Percentiles rank a stretch among this genome's conserved stretches.
These are phyloP conservation scores for Chironomus riparius DNA, from an alignment of 2,888 invertebrate species.

Conservation along the genomic window DNA sequence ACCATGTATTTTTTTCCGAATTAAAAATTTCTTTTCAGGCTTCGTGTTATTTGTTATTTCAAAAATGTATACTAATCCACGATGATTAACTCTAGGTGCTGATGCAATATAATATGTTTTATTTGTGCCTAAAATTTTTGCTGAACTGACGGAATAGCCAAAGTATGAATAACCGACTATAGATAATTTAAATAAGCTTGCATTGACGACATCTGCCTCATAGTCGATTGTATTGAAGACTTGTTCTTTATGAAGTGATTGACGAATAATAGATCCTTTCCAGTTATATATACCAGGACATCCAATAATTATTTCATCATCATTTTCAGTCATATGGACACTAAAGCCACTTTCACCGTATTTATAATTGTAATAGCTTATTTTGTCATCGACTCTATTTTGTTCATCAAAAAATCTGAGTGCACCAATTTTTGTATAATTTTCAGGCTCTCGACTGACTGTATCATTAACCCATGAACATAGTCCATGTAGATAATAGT, in stretches of 20 bases:
- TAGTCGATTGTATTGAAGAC: constrained; percentile 30
- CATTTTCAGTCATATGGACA: constrained; percentile 39
- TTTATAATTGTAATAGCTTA: constrained; percentile 36
- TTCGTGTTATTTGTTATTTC: constrained; percentile 6
- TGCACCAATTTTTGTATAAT: constrained; percentile 38
- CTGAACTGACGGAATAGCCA: constrained; percentile 41
- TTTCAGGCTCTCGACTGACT: constrained; percentile 33
- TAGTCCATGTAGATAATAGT: constrained; percentile 40
- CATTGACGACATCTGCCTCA: constrained; percentile 34
- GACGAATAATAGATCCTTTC: constrained; percentile 40
- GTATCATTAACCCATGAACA: constrained; percentile 42
- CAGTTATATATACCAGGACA: constrained; percentile 40
- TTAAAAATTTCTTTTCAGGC: constrained; percentile 33
- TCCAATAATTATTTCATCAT: constrained; percentile 39
- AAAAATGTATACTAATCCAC: constrained; percentile 36
- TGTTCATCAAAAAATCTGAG: constrained; percentile 31
- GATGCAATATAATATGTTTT: constrained; percentile 39
- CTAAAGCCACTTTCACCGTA: constrained; percentile 40
- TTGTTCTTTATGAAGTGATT: constrained; percentile 28
- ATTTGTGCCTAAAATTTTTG: constrained; percentile 34
- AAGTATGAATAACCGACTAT: constrained; percentile 39
- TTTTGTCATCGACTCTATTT: constrained; percentile 26
- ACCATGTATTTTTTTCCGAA: constrained; percentile 41
- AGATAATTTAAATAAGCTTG: constrained; percentile 35
- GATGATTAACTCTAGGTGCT: constrained; percentile 40